phyloP scores from a whole-genome alignment of 2,113 vertebrate species.

The Microcebus tavaratra region DNA sequence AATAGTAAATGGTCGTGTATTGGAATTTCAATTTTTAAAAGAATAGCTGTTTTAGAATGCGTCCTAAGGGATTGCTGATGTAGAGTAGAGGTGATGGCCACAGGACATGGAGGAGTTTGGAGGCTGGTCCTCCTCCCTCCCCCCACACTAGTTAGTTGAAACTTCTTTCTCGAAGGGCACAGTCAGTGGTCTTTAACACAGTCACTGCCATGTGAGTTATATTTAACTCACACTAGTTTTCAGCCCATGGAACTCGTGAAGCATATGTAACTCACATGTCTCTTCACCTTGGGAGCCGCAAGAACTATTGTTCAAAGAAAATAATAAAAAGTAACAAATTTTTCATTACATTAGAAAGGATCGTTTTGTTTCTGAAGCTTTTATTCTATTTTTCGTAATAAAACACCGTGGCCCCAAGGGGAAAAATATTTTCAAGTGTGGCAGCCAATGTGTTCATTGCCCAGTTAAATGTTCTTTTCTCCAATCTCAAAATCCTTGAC shows the following conservation, averaged over 20 bases:
- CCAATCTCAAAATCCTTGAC: not conserved
- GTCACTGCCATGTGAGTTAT: no score
- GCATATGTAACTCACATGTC: no score
- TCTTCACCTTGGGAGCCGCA: no score
- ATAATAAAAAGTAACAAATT: no score
- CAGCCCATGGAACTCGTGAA: no score
- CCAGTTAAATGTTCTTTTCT: not conserved
- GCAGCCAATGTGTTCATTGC: not conserved
- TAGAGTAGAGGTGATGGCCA: not conserved
- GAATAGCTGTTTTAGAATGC: not conserved
- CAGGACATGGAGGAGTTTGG: not conserved
- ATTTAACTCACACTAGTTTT: no score
- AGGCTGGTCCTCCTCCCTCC: not conserved
- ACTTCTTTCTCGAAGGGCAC: not conserved
- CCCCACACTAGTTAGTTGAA: not conserved
- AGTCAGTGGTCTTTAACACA: accelerated
- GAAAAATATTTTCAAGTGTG: no score
- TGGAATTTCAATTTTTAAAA: not conserved
- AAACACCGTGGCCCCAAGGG: no score
- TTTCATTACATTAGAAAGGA: no score
- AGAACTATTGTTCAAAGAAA: no score
- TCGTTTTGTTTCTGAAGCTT: no score
- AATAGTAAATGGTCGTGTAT: not conserved
- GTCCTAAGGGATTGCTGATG: not conserved
- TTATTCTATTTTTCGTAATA: no score